Conservation (phyloP, 2,888 invertebrate species). For the Prosapia bicincta region DNA sequence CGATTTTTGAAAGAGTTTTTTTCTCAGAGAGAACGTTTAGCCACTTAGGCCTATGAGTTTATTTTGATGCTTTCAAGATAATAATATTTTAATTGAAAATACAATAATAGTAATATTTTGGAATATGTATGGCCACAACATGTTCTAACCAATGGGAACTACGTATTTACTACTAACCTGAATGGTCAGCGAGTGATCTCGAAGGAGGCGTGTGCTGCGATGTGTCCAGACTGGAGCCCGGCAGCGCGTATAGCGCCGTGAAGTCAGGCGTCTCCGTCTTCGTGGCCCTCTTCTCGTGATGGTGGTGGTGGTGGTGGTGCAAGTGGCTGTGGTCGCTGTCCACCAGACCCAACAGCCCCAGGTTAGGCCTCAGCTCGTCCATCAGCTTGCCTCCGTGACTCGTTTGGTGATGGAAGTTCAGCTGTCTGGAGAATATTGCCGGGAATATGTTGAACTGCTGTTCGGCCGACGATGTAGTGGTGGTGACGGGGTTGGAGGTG, state of each 20-base stretch:
- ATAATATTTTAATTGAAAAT: too few relatives aligned
- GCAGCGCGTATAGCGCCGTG: conserved; percentile 67
- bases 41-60: too few relatives aligned
- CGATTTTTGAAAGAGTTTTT: too few relatives aligned
- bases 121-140: too few relatives aligned
- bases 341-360: conserved; percentile 72
- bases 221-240: conserved; percentile 25
- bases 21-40: too few relatives aligned
- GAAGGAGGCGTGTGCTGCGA: conserved; percentile 28
- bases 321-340: conserved; percentile 72
- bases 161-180: conserved; percentile 27
- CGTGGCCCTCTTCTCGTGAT: conserved; percentile 37
- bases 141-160: too few relatives aligned
- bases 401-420: conserved; percentile 59
- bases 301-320: conserved; percentile 40
- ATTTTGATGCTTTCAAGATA: too few relatives aligned
- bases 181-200: conserved; percentile 25
- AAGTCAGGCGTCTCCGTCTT: conserved; percentile 57
- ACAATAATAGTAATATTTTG: too few relatives aligned
- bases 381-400: conserved; percentile 59
- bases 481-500: conserved; percentile 34
- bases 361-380: conserved; percentile 82
- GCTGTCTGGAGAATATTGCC: conserved; percentile 84
- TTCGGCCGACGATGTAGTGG: conserved; percentile 48
- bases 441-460: conserved; percentile 91